phyloP scores from a whole-genome alignment of 2,888 invertebrate species.

The Drosophila picticornis region DNA sequence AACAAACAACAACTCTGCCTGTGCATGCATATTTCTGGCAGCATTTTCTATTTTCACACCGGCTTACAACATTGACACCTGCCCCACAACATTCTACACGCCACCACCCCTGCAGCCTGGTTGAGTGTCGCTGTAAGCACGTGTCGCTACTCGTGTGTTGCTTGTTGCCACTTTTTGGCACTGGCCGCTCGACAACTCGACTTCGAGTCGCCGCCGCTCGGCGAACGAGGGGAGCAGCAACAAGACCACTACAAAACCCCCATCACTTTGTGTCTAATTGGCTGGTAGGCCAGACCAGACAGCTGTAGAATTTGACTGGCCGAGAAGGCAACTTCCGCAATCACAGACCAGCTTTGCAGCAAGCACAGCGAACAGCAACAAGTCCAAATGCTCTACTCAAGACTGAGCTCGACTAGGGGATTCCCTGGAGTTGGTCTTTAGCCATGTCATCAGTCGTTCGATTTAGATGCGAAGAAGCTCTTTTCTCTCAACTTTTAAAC shows the following conservation, averaged over 20 bases:
- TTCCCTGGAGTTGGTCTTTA: background rate
- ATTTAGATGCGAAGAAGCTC: no score
- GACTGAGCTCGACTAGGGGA: background rate
- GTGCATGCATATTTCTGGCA: constrained; percentile 14
- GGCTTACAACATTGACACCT: constrained; percentile 46
- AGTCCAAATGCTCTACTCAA: background rate
- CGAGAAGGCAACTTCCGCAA: constrained; percentile 38
- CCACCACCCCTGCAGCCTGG: constrained; percentile 8
- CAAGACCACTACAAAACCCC: constrained; percentile 18
- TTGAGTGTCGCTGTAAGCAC: constrained; percentile 56
- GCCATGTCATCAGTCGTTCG: background rate
- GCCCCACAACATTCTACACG: background rate
- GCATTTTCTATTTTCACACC: constrained; percentile 52
- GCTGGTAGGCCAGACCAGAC: background rate
- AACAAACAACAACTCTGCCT: constrained; percentile 14
- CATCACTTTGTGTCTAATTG: constrained; percentile 23
- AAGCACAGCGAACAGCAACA: constrained; percentile 1
- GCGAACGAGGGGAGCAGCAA: background rate
- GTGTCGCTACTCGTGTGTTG: constrained; percentile 62
- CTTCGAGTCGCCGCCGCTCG: background rate
- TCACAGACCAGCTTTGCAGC: constrained; percentile 9
- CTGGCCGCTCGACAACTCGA: constrained; percentile 10
- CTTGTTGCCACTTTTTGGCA: constrained; percentile 36
- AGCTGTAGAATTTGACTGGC: constrained; percentile 17
- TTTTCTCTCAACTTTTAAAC: background rate